These are phyloP conservation scores for Eptatretus atami DNA, from an alignment of 2,797 vertebrate genomes.

Conservation along the genomic window DNA sequence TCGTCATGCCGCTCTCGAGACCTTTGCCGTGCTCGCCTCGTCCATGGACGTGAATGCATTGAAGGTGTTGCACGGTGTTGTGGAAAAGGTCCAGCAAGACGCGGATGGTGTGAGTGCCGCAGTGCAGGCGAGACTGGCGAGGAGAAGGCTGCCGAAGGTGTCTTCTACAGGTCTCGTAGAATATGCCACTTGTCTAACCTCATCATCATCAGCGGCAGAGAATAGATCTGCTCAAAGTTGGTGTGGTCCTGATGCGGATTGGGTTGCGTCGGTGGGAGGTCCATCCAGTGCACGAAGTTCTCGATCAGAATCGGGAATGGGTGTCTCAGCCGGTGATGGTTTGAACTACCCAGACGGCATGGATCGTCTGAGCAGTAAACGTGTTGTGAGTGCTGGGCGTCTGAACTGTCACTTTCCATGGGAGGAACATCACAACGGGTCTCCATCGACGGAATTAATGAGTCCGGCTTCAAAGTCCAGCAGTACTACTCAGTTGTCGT, in stretches of 20 bases:
- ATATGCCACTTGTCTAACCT: slow-evolving; percentile 27
- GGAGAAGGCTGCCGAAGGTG: slow-evolving; percentile 28
- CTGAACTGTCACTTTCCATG: slow-evolving; percentile 65
- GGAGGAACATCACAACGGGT: slow-evolving; percentile 18
- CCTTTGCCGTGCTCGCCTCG: slow-evolving; percentile 30
- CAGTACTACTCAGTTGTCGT: no score
- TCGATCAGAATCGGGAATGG: slow-evolving; percentile 8
- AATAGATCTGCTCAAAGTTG: slow-evolving; percentile 14
- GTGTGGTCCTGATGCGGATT: slow-evolving; percentile 33
- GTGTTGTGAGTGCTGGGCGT: slow-evolving; percentile 46
- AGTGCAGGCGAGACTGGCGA: slow-evolving; percentile 37
- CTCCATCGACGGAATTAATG: not conserved
- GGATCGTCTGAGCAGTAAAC: slow-evolving; percentile 19
- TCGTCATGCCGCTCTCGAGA: slow-evolving; percentile 40
- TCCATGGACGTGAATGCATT: slow-evolving; percentile 28
- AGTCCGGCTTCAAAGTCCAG: no score
- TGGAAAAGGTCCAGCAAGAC: slow-evolving; percentile 32
- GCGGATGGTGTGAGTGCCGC: slow-evolving; percentile 36
- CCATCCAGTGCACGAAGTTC: slow-evolving; percentile 26
- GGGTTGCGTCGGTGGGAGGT: slow-evolving; percentile 28
- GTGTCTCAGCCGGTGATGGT: no score
- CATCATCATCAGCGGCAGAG: slow-evolving; percentile 16
- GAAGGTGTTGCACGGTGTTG: slow-evolving; percentile 28
- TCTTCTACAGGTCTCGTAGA: slow-evolving; percentile 27
- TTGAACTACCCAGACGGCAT: slow-evolving; percentile 18